A percentile compares a stretch with the other conserved stretches of the same genome.
Evolutionary conservation across 2,797 vertebrate species (phyloP).

Genomic region (Xyrichtys novacula): DNA sequence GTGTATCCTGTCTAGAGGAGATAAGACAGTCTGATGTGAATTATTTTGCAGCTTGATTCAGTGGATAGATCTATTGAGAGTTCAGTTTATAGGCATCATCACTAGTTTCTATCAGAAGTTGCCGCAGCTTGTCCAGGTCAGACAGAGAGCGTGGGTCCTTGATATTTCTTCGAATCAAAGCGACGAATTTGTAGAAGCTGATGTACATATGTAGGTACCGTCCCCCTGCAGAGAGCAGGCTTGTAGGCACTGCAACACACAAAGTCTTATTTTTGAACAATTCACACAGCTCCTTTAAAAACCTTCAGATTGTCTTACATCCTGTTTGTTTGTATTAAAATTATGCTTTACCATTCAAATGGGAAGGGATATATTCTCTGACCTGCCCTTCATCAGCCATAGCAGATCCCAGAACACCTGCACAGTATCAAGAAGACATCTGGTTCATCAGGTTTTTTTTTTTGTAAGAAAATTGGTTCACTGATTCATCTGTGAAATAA

Average conservation of each 20-base stretch:
- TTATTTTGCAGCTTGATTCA: too few relatives aligned
- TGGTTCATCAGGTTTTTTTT: too few relatives aligned
- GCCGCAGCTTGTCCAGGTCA: conserved; percentile 47
- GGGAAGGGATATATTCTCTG: conserved; percentile 33
- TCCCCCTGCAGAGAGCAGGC: not conserved
- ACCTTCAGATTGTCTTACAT: not conserved
- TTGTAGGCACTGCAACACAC: conserved; percentile 35
- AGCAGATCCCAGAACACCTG: conserved; percentile 64
- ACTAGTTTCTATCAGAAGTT: conserved; percentile 36
- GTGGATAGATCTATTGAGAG: not conserved
- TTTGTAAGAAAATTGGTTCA: too few relatives aligned
- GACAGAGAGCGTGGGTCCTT: conserved; percentile 25
- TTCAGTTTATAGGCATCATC: not conserved
- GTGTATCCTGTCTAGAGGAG: conserved; percentile 43
- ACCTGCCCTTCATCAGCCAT: conserved; percentile 41
- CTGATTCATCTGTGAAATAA: too few relatives aligned
- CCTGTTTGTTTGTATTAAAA: not conserved
- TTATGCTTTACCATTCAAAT: conserved; percentile 56
- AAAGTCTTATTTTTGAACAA: not conserved
- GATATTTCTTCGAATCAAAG: conserved; percentile 20
- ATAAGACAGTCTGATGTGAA: not conserved
- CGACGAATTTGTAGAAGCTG: conserved; percentile 25
- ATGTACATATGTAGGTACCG: conserved; percentile 43
- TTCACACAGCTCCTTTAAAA: not conserved
- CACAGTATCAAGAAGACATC: not conserved